Evolutionary conservation across 2,113 vertebrate species (phyloP).

Genomic region (Typhlomys cinereus): DNA sequence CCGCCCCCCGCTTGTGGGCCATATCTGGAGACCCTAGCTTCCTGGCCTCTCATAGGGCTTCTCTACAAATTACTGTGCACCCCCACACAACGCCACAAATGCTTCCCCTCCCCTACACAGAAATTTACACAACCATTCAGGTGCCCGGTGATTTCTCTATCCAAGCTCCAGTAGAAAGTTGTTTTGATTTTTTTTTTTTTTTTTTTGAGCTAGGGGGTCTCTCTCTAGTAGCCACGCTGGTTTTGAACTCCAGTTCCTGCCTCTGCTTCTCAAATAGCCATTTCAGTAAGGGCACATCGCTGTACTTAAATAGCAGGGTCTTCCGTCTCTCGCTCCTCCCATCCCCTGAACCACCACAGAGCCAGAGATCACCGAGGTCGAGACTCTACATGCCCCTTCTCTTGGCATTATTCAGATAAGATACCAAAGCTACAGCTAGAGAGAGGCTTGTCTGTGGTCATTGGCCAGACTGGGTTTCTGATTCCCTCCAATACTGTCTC

Average conservation of each 20-base stretch:
- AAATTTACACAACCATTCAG: background rate
- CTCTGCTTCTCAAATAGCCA: background rate
- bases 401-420: background rate
- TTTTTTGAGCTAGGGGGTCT: background rate
- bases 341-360: background rate
- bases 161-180: background rate
- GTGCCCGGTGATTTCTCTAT: background rate
- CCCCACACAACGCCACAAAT: background rate
- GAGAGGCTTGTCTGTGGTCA: background rate
- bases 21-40: conserved; percentile 21
- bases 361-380: background rate
- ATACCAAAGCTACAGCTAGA: background rate
- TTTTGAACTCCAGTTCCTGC: background rate
- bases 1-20: background rate
- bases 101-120: background rate
- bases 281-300: background rate
- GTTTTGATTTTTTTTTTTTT: background rate
- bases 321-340: background rate
- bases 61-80: background rate
- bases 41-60: background rate
- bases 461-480: background rate
- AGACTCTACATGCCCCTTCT: background rate
- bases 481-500: background rate
- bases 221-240: background rate
- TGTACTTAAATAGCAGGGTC: background rate